Base-by-base conservation (phyloP, 2,113 vertebrate genomes). In the Silurus asotus region DNA sequence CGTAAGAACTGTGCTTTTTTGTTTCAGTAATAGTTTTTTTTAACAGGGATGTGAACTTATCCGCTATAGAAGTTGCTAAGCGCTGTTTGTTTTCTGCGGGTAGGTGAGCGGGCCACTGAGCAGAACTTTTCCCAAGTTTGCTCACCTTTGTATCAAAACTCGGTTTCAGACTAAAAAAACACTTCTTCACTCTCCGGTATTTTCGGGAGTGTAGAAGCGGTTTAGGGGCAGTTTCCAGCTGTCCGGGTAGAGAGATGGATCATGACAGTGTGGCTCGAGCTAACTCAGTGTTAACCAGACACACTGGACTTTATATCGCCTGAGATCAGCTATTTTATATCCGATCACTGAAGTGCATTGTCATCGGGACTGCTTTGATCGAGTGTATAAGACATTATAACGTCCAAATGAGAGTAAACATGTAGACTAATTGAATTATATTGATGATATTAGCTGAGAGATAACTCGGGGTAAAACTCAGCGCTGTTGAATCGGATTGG, bases 11-110 rank as follows among this genome's bases (percentile, higher is more conserved):
- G 3, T 2, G 17, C 58, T 75, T 17, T 81, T 59, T 64, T 8
- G 37, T 84, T 56, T 59, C 37, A 37, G 37, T 37, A 37, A 37
- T 37, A 37, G 53, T 83, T 23, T 28, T 77, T 77, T 89, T 23
- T 62, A 58, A 48, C 61, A 82, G 72, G 88, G 67, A 76, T 79
- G 55, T 37, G 70, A 8, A 17, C 1, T 70, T 56, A 49, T 49
- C 56, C 28, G 80, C 88, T 74, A 45, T 49, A 48, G 14, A 13
- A 59, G 90, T 91, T 90, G 90, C 85, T 86, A 91, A 87, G 89
- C 83, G 65, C 88, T 62, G 55, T 90, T 89, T 90, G 90, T 90
- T 91, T 90, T 75, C 37, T 87, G 78, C 72, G 10, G 28, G 58
- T 37, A 37, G 77, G n/a, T 55, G 51, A 58, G 62, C 58, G 2